A percentile compares a stretch with the other conserved stretches of the same genome.
Evolutionary conservation across 37 sponge, comb jelly and placozoan species (phyloP).

Genomic region (Aplysina aerophoba): DNA sequence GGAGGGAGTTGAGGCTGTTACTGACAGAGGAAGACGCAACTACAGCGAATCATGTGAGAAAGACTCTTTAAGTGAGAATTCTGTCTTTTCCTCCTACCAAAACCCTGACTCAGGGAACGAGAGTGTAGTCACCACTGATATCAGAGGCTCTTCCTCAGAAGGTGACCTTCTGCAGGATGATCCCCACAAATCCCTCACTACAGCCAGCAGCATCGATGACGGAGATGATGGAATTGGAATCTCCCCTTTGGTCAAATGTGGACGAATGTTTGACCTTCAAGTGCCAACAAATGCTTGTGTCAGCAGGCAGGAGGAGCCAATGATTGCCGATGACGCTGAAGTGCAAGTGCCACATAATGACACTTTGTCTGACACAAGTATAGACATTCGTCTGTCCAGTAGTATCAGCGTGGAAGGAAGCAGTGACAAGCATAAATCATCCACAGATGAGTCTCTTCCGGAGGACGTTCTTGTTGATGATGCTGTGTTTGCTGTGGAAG

Average conservation of each 20-base stretch:
- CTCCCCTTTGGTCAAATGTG: slow-evolving; percentile 4
- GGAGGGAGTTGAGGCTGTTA: not conserved
- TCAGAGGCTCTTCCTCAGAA: slow-evolving; percentile 28
- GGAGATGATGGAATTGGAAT: slow-evolving; percentile 15
- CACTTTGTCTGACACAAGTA: not conserved
- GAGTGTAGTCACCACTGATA: slow-evolving; percentile 6
- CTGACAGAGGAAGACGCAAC: not conserved
- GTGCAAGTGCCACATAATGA: not conserved
- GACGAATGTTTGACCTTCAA: not conserved
- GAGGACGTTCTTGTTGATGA: too few relatives aligned
- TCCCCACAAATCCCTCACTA: too few relatives aligned
- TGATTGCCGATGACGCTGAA: slow-evolving; percentile 10
- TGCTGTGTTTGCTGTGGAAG: too few relatives aligned
- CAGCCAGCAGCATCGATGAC: not conserved
- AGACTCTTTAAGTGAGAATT: slow-evolving; percentile 21
- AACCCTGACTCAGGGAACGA: slow-evolving; percentile 32
- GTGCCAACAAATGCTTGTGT: not conserved
- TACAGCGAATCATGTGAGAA: slow-evolving; percentile 12
- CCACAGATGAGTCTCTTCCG: too few relatives aligned
- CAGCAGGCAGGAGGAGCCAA: too few relatives aligned
- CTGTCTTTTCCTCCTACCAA: not conserved
- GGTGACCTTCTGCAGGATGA: slow-evolving; percentile 16
- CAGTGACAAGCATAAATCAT: too few relatives aligned
- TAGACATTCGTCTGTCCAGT: not conserved
- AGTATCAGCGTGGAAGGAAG: not conserved